phyloP scores from a whole-genome alignment of 1,140 invertebrate genomes.

The Luehdorfia chinensis region DNA sequence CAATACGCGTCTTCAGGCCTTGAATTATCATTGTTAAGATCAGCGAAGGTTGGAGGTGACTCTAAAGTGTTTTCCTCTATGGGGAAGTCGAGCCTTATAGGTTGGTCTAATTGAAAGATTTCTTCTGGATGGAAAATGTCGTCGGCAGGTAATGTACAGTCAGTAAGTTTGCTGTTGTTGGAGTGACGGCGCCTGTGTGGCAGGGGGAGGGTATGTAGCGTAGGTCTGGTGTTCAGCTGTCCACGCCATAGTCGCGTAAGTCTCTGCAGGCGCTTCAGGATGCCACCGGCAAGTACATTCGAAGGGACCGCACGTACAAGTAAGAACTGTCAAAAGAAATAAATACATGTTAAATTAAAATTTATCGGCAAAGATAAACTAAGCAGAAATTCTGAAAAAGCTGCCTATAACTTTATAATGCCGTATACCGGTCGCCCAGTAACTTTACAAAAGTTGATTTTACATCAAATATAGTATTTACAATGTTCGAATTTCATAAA shows the following conservation, averaged over 20 bases:
- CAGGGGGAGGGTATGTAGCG: constrained; percentile 40
- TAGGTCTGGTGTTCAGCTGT: constrained; percentile 44
- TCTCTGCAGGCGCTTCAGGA: constrained; percentile 37
- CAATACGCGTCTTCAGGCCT: constrained; percentile 77
- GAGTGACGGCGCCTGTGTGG: constrained; percentile 29
- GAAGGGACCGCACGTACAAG: constrained; percentile 63
- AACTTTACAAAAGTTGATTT: no score
- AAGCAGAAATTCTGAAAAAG: not conserved
- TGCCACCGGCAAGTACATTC: constrained; percentile 66
- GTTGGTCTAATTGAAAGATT: constrained; percentile 87
- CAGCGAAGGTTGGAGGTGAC: constrained; percentile 83
- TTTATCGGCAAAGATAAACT: not conserved
- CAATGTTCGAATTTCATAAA: no score
- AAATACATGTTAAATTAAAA: constrained; percentile 1
- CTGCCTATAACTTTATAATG: no score
- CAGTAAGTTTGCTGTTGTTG: constrained; percentile 48
- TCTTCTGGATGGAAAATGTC: constrained; percentile 88
- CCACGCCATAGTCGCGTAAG: constrained; percentile 44
- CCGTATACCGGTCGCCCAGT: no score
- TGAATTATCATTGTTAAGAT: constrained; percentile 82
- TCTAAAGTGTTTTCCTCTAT: constrained; percentile 71
- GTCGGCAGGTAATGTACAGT: constrained; percentile 73
- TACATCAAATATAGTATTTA: no score
- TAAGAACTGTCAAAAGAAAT: constrained; percentile 32
- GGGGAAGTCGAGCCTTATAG: constrained; percentile 80